Evolutionary conservation across 2,888 invertebrate genomes (phyloP).

Genomic region (Megamerina dolium): DNA sequence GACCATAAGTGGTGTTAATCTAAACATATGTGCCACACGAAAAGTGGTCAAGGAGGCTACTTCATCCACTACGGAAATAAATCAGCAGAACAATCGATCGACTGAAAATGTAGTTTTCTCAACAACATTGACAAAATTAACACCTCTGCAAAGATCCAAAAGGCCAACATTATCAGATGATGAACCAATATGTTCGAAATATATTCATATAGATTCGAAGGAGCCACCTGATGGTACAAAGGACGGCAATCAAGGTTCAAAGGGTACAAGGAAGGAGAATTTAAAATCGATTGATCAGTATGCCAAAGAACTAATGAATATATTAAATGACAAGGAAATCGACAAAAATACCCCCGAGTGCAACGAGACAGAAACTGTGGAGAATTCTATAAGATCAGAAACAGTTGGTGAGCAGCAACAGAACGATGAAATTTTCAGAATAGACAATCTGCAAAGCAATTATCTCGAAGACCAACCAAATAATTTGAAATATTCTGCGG

Average conservation of each 20-base stretch:
- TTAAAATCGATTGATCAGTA: too few species aligned
- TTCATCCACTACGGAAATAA: conserved; percentile 7
- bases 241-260: too few species aligned
- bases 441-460: background rate
- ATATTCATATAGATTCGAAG: background rate
- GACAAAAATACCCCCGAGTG: too few species aligned
- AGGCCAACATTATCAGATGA: background rate
- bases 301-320: too few species aligned
- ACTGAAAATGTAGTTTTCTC: background rate
- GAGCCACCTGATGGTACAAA: too few species aligned
- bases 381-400: background rate
- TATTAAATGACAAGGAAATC: too few species aligned
- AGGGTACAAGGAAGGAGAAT: too few species aligned
- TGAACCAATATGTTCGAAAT: conserved; percentile 5
- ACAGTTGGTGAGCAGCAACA: background rate
- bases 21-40: too few species aligned
- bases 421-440: background rate
- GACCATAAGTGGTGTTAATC: too few species aligned
- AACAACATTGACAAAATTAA: background rate
- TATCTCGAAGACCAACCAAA: too few species aligned
- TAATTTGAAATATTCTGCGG: too few species aligned
- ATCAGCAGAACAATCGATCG: conserved; percentile 1
- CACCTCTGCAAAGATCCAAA: background rate
- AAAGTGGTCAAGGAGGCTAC: conserved; percentile 13
- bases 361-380: background rate